Percentiles rank a stretch among this genome's conserved stretches.
phyloP scores from a whole-genome alignment of 2,113 vertebrate species.

The Hemiprocne comata region DNA sequence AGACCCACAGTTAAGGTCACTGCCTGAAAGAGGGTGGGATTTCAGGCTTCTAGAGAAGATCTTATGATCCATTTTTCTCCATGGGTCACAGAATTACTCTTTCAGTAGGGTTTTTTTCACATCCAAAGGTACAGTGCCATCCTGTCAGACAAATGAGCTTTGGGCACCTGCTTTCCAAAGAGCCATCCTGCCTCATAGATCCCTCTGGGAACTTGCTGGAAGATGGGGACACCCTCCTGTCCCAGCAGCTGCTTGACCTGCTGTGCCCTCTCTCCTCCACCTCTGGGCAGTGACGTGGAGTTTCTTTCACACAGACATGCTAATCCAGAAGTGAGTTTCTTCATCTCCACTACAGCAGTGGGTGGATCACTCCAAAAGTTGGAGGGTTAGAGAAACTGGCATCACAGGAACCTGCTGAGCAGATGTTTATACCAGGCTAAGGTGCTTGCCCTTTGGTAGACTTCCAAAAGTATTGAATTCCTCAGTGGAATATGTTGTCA shows the following conservation, averaged over 20 bases:
- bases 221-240: not conserved
- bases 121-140: not conserved
- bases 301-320: not conserved
- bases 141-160: not conserved
- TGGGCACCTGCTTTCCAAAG: not conserved
- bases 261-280: not conserved
- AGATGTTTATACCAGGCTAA: not conserved
- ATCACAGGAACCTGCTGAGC: not conserved
- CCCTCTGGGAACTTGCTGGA: not conserved
- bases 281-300: not conserved
- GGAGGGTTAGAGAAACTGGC: not conserved
- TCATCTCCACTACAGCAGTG: not conserved
- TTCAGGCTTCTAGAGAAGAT: not conserved
- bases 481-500: not conserved
- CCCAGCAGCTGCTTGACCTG: not conserved
- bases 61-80: not conserved
- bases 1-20: not conserved
- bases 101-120: not conserved
- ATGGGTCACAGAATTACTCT: not conserved
- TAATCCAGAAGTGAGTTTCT: not conserved
- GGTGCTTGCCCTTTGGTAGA: not conserved
- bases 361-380: not conserved
- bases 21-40: not conserved
- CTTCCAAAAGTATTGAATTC: not conserved
- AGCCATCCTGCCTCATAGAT: rapidly evolving